Evolutionary conservation across 1,140 invertebrate genomes (phyloP), one percentile per base, ranked within the genome.

Genomic region (Brachystomella parvula): DNA sequence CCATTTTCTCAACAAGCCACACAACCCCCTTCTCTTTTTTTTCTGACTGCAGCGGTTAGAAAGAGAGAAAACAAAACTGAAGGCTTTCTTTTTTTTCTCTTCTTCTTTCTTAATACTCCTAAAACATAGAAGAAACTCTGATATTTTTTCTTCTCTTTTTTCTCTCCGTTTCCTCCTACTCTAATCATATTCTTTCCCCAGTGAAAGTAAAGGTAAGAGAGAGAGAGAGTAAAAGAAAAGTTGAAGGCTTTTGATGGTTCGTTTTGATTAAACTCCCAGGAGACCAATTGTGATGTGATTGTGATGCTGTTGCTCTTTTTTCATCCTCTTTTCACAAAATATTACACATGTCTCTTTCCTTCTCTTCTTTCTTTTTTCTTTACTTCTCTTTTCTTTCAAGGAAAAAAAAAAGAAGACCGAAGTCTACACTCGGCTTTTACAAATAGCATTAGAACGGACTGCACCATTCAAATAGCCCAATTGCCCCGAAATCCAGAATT

Each of bases 231-330:
- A 19, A 24, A 24, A 53, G 49, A 53, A n/a, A 53, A 53, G 49
- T 53, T 53, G 49, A 53, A 53, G 49, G 49, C 49, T 53, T 53
- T 53, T 53, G 49, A 53, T 53, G 49, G 49, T 53, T 53, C 49
- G 49, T 53, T 53, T 53, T 53, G 49, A 53, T 53, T 53, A 53
- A 53, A 53, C 15, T 53, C 49, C 24, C 49, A 17, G 21, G 49
- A 53, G 49, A 53, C 49, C 49, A 53, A 53, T 53, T 53, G 49
- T 53, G 49, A 53, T 53, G 49, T 53, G 49, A 53, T 53, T 53
- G 49, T 53, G 49, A 53, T 24, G 49, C 49, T 53, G 49, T 53
- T 53, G 49, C 49, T 53, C 49, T 53, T 53, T 53, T 24, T 53
- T 24, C 12, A 17, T 24, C 49, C 24, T 24, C 24, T 39, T 39